phyloP scores from a whole-genome alignment of 2,888 invertebrate species.

The Odontothrips loti region DNA sequence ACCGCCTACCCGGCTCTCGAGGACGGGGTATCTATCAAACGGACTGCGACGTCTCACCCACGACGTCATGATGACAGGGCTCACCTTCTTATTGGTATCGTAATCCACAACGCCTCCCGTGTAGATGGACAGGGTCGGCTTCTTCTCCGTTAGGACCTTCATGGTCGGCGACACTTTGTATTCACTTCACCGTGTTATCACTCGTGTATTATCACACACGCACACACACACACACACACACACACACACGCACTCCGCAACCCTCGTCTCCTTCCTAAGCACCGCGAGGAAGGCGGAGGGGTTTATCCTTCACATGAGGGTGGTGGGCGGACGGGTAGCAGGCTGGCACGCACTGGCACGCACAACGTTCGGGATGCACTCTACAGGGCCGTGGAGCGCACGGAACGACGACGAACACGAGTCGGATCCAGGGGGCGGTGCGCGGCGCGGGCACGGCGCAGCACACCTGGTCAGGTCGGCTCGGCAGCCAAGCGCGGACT shows the following conservation, averaged over 20 bases:
- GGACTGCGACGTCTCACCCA: too few relatives aligned
- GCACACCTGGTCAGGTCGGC: not conserved
- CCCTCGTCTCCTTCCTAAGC: too few relatives aligned
- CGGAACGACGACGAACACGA: not conserved
- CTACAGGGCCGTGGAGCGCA: constrained; percentile 10
- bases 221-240: not conserved
- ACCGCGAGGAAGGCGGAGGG: not conserved
- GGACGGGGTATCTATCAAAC: too few relatives aligned
- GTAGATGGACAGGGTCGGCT: constrained; percentile 22
- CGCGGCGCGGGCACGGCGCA: not conserved
- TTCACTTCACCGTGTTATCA: not conserved
- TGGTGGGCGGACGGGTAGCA: not conserved
- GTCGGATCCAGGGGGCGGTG: not conserved
- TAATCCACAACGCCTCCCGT: constrained; percentile 4
- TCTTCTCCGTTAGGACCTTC: constrained; percentile 19
- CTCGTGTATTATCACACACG: not conserved
- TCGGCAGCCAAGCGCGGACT: constrained; percentile 9
- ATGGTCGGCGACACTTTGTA: not conserved
- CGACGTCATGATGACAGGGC: not conserved
- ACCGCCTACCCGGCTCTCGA: too few relatives aligned
- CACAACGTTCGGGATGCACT: not conserved
- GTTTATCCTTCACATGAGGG: not conserved
- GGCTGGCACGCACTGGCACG: not conserved
- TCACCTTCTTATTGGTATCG: constrained; percentile 14
- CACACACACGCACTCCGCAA: not conserved